phyloP scores from a whole-genome alignment of 2,113 vertebrate species.

The Chaenocephalus aceratus region DNA sequence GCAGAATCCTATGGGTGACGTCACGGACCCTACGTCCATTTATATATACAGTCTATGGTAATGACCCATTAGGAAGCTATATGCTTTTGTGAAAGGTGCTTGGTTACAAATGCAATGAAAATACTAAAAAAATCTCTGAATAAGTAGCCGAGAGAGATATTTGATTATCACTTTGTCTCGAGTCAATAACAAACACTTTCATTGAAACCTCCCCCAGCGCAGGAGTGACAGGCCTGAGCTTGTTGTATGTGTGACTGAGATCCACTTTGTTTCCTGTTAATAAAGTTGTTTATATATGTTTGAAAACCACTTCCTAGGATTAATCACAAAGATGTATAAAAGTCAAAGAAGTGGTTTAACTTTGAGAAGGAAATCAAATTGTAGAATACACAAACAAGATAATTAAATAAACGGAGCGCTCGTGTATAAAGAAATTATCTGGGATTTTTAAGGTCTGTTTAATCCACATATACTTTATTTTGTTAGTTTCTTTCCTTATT shows the following conservation, averaged over 20 bases:
- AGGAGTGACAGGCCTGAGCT: background rate
- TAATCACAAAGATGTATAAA: background rate
- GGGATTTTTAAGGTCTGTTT: no score
- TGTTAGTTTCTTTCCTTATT: no score
- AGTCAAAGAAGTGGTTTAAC: no score
- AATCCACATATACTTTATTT: no score
- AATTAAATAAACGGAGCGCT: no score
- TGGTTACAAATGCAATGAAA: background rate
- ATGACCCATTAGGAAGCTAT: background rate
- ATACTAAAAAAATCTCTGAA: background rate
- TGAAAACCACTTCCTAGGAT: background rate
- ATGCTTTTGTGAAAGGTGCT: background rate
- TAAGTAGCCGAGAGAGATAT: slow-evolving; percentile 6
- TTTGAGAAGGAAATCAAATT: no score
- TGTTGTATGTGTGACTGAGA: background rate
- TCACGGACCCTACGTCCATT: no score
- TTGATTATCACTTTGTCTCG: slow-evolving; percentile 27
- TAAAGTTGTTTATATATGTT: background rate
- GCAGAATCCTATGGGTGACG: no score
- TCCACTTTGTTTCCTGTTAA: background rate
- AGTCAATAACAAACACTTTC: slow-evolving; percentile 16
- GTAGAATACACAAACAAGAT: no score
- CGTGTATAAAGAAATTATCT: no score
- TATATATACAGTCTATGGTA: background rate
- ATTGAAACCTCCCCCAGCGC: background rate